A percentile compares a stretch with the other conserved stretches of the same genome.
Conservation (phyloP, 2,888 invertebrate genomes). For the Electrophaes corylata region DNA sequence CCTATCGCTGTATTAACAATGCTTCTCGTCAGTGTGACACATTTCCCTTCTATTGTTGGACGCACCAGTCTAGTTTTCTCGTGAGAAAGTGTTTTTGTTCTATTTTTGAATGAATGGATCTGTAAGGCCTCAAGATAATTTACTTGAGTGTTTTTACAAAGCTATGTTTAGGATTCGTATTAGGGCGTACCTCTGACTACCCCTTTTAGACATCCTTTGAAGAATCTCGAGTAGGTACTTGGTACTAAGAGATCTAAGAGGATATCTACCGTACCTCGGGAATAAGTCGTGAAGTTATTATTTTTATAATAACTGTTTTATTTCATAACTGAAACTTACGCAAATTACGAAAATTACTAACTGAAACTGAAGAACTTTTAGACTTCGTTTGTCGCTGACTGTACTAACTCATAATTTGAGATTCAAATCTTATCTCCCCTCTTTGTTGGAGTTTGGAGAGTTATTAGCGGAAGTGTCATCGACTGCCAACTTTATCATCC, state of each 20-base stretch:
- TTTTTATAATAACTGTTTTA: too few species aligned
- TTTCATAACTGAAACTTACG: too few species aligned
- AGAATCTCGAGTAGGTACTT: too few species aligned
- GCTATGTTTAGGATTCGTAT: too few species aligned
- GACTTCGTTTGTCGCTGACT: constrained; percentile 7
- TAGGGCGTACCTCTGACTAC: too few species aligned
- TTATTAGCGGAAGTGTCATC: constrained; percentile 31
- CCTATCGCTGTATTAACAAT: background rate
- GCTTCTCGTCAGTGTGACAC: constrained; percentile 8
- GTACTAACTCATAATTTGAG: constrained; percentile 20
- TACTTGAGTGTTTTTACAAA: background rate
- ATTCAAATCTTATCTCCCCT: constrained; percentile 26
- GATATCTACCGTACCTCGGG: too few species aligned
- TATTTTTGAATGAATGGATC: constrained; percentile 2
- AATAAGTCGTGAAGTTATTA: too few species aligned
- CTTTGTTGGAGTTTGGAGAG: constrained; percentile 22
- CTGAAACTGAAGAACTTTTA: too few species aligned
- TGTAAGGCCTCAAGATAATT: background rate
- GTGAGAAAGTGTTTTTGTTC: constrained; percentile 6
- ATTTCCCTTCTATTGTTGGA: constrained; percentile 7
- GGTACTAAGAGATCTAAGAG: too few species aligned
- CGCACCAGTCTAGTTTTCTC: constrained; percentile 4
- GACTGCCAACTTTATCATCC: constrained; percentile 16
- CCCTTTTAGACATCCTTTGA: too few species aligned
- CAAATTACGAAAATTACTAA: too few species aligned